Base-by-base conservation (phyloP, 1,140 invertebrate genomes). In the Polyergus mexicanus region DNA sequence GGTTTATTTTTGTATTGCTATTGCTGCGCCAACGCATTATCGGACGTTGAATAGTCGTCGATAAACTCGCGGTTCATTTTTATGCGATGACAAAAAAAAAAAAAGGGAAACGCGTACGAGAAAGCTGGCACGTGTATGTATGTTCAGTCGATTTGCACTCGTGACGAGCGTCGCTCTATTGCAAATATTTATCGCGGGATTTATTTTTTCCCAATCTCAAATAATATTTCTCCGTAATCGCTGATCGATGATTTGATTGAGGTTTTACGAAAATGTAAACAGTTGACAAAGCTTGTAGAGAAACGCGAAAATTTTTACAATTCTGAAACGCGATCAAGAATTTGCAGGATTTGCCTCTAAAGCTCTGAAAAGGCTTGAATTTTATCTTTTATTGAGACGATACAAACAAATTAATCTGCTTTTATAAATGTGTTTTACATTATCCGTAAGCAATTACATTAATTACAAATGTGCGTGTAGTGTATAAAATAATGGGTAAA, bases 51-150 rank as follows among this genome's bases (percentile, higher is more conserved):
- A 71, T 69, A 35, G 47, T 56, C 44, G 28, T 11, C 75, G 63
- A 80, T 80, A 80, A 80, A 44, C 77, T 80, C 44, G 63, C 51
- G 44, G 44, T 80, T 63, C 47, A 80, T 80, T 80, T 80, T 80
- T 66, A n/a, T n/a, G 6, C 4, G 25, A 32, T 69, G 38, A 80
- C 5, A 77, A 77, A 77, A 75, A 68, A 60, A 77, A 77, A 77
- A 75, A 68, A 60, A 28, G 22, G 13, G 19, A 38, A 78, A 78
- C 8, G 32, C 38, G 35, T 58, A 3, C 11, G 71, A 75, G 41
- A 65, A 51, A 75, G 74, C 81, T 22, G 16, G 11, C 47, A 38
- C 13, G 38, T 47, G 44, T 47, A 11, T 56, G 19, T 28, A 77
- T 58, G 62, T 65, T 72, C 51, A 85, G 62, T 77, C 41, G 75